A percentile compares a stretch with the other conserved stretches of the same genome.
These are phyloP conservation scores for Drosophila pseudotakahashii DNA, from an alignment of 2,888 invertebrate species.

Conservation along the genomic window DNA sequence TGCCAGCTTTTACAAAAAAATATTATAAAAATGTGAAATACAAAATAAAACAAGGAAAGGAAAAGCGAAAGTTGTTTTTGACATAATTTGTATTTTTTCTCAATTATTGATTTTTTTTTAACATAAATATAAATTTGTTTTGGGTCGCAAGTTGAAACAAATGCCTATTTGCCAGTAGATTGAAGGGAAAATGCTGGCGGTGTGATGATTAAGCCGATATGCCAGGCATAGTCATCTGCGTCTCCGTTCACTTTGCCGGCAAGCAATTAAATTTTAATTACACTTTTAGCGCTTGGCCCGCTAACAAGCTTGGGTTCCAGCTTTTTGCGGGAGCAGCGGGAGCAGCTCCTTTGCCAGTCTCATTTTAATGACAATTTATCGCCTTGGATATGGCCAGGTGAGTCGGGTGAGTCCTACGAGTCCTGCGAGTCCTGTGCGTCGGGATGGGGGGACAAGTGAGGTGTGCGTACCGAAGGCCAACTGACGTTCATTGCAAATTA, in stretches of 20 bases:
- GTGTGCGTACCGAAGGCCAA: slow-evolving; percentile 6
- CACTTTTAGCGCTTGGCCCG: slow-evolving; percentile 58
- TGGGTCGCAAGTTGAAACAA: neutral
- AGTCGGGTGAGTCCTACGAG: slow-evolving; percentile 8
- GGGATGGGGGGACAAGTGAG: neutral
- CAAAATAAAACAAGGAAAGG: too few relatives aligned
- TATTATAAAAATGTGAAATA: too few relatives aligned
- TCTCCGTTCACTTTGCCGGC: slow-evolving; percentile 24
- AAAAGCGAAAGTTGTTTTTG: too few relatives aligned
- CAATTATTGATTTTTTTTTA: too few relatives aligned
- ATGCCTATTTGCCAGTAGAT: neutral
- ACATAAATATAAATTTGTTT: too few relatives aligned
- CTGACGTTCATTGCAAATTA: slow-evolving; percentile 51
- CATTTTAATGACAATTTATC: slow-evolving; percentile 68
- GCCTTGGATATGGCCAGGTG: slow-evolving; percentile 34
- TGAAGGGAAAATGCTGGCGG: too few relatives aligned
- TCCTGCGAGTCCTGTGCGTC: neutral
- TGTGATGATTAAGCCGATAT: slow-evolving; percentile 23
- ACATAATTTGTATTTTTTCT: too few relatives aligned
- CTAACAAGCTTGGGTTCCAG: slow-evolving; percentile 51
- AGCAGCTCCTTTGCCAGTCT: slow-evolving; percentile 9
- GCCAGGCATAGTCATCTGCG: slow-evolving; percentile 13
- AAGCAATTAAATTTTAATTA: slow-evolving; percentile 66
- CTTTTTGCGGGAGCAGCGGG: slow-evolving; percentile 2
- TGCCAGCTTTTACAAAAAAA: too few relatives aligned